Base-by-base conservation (phyloP, 2,113 vertebrate genomes). In the Lophochroa leadbeateri region DNA sequence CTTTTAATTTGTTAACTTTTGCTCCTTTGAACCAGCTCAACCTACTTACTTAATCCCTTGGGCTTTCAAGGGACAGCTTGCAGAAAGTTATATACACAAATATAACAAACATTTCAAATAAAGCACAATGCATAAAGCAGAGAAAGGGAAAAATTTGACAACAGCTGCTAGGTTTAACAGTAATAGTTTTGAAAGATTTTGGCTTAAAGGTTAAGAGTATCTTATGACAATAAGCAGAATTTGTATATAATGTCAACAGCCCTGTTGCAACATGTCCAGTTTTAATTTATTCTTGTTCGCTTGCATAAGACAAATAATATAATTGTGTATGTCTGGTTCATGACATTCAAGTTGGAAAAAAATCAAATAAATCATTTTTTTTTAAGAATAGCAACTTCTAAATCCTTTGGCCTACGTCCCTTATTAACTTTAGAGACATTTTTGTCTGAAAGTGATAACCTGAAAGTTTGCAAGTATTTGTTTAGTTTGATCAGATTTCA, bases 141-240 rank as follows among this genome's bases (percentile, higher is more conserved):
- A 97, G 97, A 97, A 97, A 98, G 96, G 95, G 97, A 96, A 97
- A 97, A 97, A 89, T 94, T 90, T 97, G 97, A 98, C 97, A 98
- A 97, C 98, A 98, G 98, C 98, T 98, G 98, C 93, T 97, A 96
- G 97, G 97, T 98, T 98, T 98, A 98, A 98, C 97, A 97, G 97
- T 98, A 98, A 98, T 97, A 98, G 98, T 98, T 98, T 98, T 98
- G 98, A 98, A 98, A 98, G 98, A 98, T 98, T 98, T 97, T 98
- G 98, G 98, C 98, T 98, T 97, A 97, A 98, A 98, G 98, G 97
- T 98, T 98, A 98, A 98, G 98, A 98, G 98, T 98, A 98, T 98
- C 98, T 98, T 97, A 97, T 98, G 98, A 98, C 98, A 98, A 98
- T 98, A 98, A 98, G 98, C 98, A 98, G 98, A 97, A 97, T 98